Evolutionary conservation across 2,113 vertebrate genomes (phyloP).

Genomic region (Nothocercus julius): DNA sequence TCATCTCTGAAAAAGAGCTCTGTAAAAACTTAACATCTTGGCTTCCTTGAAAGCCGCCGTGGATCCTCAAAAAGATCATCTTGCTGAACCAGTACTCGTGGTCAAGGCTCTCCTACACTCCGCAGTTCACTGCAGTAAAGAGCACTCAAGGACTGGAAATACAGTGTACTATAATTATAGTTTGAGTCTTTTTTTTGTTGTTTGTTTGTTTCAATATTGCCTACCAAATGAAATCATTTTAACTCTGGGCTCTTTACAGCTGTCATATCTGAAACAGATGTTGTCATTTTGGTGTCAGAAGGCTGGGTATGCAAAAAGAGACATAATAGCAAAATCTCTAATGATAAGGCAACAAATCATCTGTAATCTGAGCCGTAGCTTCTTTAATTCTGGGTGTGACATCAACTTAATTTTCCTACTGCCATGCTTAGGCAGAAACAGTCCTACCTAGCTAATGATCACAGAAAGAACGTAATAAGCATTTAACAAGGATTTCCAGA

Average conservation of each 20-base stretch:
- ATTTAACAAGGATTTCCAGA: slow-evolving; percentile 14
- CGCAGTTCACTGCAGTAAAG: neutral
- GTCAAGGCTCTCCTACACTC: neutral
- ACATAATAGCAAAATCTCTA: neutral
- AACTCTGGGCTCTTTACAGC: slow-evolving; percentile 12
- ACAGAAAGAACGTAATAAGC: neutral
- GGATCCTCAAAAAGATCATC: neutral
- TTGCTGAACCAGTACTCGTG: accelerated
- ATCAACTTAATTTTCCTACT: neutral
- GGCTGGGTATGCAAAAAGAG: neutral
- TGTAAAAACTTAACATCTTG: neutral
- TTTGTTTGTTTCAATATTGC: neutral
- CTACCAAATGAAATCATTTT: slow-evolving; percentile 1
- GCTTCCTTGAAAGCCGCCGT: neutral
- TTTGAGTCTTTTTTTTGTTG: neutral
- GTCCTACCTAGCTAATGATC: neutral
- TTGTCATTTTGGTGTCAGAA: slow-evolving; percentile 13
- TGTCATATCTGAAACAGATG: slow-evolving; percentile 3
- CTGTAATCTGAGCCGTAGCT: neutral
- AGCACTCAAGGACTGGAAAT: neutral
- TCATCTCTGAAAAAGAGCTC: neutral
- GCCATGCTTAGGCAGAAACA: neutral
- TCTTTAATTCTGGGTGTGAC: neutral
- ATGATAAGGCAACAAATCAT: neutral
- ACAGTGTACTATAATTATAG: neutral